Percentiles rank a stretch among this genome's conserved stretches.
Conservation (phyloP, 2,113 vertebrate genomes). For the Oreochromis spilurus region DNA sequence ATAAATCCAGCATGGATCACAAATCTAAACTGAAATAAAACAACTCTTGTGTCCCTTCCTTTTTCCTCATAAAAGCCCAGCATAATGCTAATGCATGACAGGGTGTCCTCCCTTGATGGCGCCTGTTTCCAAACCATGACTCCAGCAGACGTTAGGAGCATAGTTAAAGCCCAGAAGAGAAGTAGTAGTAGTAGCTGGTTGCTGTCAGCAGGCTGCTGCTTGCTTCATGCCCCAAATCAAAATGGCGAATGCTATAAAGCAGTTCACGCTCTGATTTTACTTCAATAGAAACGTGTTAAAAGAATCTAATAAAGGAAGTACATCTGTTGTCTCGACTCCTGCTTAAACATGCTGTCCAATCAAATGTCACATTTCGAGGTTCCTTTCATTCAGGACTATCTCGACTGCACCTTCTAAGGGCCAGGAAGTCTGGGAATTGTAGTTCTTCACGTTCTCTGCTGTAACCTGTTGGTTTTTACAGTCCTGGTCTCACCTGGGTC, state of each 20-base stretch:
- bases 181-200: neutral
- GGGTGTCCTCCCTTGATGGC: neutral
- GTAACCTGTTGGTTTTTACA: neutral
- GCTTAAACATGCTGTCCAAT: neutral
- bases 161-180: neutral
- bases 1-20: neutral
- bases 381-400: neutral
- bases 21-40: neutral
- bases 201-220: neutral
- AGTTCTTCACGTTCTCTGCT: neutral
- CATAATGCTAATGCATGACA: neutral
- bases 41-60: neutral
- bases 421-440: neutral
- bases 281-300: neutral
- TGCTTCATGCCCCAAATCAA: neutral
- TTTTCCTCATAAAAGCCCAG: neutral
- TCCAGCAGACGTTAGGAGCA: neutral
- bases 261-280: neutral
- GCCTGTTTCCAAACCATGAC: neutral
- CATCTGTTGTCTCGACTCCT: neutral
- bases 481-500: conserved; percentile 79
- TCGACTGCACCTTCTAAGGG: neutral
- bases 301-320: neutral
- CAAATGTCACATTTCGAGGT: neutral
- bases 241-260: neutral